Conservation (phyloP, 1,140 invertebrate genomes). For the Leptopilina boulardi region DNA sequence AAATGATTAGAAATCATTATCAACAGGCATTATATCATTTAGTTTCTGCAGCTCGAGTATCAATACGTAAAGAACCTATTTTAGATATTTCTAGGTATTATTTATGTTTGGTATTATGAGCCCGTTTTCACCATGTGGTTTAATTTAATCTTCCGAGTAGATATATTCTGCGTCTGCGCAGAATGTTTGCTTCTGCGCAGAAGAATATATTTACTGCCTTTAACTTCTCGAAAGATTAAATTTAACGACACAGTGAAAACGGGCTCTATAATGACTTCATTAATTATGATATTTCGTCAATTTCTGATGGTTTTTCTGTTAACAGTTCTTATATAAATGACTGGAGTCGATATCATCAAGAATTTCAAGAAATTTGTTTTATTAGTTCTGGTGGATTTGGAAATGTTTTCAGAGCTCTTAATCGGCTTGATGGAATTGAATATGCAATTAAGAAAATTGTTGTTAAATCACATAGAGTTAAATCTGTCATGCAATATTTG, state of each 20-base stretch:
- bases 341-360: conserved; percentile 82
- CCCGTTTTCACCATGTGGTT: no score
- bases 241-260: no score
- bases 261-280: no score
- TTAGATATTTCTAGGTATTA: conserved; percentile 56
- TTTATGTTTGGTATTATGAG: background rate
- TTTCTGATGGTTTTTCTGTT: conserved; percentile 18
- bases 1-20: conserved; percentile 80
- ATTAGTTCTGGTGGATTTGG: conserved; percentile 88
- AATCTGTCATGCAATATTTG: conserved; percentile 79
- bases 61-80: conserved; percentile 70
- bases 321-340: conserved; percentile 62
- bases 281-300: no score
- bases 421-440: conserved; percentile 84
- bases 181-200: no score
- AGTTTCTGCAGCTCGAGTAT: conserved; percentile 75
- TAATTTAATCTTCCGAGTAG: no score
- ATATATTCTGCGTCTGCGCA: no score
- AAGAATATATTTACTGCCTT: no score
- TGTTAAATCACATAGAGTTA: conserved; percentile 79
- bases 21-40: conserved; percentile 80
- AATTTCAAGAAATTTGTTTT: conserved; percentile 84
- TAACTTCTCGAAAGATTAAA: no score
- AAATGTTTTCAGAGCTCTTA: conserved; percentile 79
- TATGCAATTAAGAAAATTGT: conserved; percentile 91